Evolutionary conservation across 2,888 invertebrate species (phyloP).

Genomic region (Rhabditoides inermis): DNA sequence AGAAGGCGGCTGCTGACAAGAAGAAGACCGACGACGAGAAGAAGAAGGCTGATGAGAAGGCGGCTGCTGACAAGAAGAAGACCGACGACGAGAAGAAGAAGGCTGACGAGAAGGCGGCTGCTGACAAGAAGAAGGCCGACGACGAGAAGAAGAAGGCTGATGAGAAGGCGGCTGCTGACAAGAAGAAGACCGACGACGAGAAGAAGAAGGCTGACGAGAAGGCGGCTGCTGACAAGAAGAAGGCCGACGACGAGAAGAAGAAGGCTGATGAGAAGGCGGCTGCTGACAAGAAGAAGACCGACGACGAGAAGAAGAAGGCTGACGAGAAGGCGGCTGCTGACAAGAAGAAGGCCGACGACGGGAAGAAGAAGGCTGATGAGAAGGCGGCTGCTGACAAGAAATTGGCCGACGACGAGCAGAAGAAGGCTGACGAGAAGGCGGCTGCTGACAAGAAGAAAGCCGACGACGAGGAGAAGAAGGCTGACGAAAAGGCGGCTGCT

Average conservation of each 20-base stretch:
- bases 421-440: no score
- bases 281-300: constrained; percentile 7
- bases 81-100: no score
- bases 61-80: constrained; percentile 8
- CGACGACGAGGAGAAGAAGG: no score
- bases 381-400: constrained; percentile 4
- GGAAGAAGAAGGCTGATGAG: constrained; percentile 4
- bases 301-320: constrained; percentile 5
- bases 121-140: constrained; percentile 8
- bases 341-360: constrained; percentile 3
- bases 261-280: not conserved
- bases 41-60: constrained; percentile 6
- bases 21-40: no score
- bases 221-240: not conserved
- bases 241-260: constrained; percentile 3
- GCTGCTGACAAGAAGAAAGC: constrained; percentile 6
- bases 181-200: constrained; percentile 6
- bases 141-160: constrained; percentile 8
- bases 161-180: constrained; percentile 6
- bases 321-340: constrained; percentile 1
- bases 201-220: no score
- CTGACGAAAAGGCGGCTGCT: not conserved
- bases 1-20: no score
- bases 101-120: constrained; percentile 5
- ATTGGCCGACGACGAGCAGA: no score